Base-by-base conservation (phyloP, 2,797 vertebrate species). In the Allobates femoralis region DNA sequence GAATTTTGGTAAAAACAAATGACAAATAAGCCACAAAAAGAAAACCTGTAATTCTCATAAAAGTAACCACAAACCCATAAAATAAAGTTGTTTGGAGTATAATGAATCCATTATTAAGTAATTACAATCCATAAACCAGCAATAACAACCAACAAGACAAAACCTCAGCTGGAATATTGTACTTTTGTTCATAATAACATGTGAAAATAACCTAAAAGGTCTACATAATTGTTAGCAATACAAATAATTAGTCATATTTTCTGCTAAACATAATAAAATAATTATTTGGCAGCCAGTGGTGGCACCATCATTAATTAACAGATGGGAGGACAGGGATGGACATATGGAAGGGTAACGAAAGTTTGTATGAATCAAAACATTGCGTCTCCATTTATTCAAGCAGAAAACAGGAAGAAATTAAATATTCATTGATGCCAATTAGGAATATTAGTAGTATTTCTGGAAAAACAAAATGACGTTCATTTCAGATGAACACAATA, bases 371-470 rank as follows among this genome's bases (percentile, higher is more conserved):
- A 60, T 56, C 32, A 85, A 85, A 85, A 85, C 84, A 79, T 46
- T 55, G 12, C 23, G 16, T n/a, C 41, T 32, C 67, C 67, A 67
- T 56, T 69, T 23, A 85, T 37, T 85, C 26, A 55, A n/a, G 64
- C 23, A 71, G 64, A 85, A 85, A 85, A 79, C 75, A 71, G 64
- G 64, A 85, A 79, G 64, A 51, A 79, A 69, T 79, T 30, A 69
- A 85, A 78, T 79, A 85, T 85, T 79, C 41, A 85, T 71, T 67
- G 62, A 58, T 58, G 28, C 56, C 55, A 60, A 75, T 50, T 46
- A 67, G 67, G 18, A 79, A 85, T 55, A 78, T 67, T 78, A 26
- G 46, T 79, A 18, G 26, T 32, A 84, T 41, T 58, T 75, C 53
- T 55, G 21, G 28, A 83, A 82, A 55, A 37, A 1, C 28, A 32